Evolutionary conservation across 2,113 vertebrate species (phyloP).

Genomic region (Recurvirostra avosetta): DNA sequence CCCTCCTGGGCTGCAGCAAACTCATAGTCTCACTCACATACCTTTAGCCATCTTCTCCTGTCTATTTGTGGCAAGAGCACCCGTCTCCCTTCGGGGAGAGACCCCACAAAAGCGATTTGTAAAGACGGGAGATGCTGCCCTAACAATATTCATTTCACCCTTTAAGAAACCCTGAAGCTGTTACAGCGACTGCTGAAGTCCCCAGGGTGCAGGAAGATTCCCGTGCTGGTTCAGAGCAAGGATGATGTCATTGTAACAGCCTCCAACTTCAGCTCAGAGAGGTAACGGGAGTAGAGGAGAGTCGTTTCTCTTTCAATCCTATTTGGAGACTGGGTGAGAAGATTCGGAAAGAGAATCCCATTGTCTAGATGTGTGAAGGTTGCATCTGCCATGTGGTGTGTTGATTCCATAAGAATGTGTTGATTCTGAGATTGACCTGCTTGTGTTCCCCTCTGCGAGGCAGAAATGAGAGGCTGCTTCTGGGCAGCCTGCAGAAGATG

Average conservation of each 20-base stretch:
- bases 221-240: constrained; percentile 95
- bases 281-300: constrained; percentile 73
- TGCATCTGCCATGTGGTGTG: constrained; percentile 40
- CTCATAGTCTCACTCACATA: not conserved
- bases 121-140: constrained; percentile 35
- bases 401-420: constrained; percentile 9
- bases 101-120: not conserved
- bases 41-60: constrained; percentile 33
- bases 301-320: constrained; percentile 16
- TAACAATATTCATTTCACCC: constrained; percentile 57
- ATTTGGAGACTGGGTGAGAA: constrained; percentile 25
- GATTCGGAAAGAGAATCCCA: not conserved
- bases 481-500: not conserved
- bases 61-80: not conserved
- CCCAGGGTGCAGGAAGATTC: constrained; percentile 97
- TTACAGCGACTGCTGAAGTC: constrained; percentile 97
- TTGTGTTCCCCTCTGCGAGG: not conserved
- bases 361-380: constrained; percentile 27
- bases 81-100: constrained; percentile 17
- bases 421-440: not conserved
- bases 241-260: constrained; percentile 97
- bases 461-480: constrained; percentile 20
- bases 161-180: constrained; percentile 94
- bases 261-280: constrained; percentile 98
- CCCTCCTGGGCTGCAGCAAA: not conserved